Percentiles rank a stretch among this genome's conserved stretches.
phyloP scores from a whole-genome alignment of 2,113 vertebrate species.

The Oxyura jamaicensis region DNA sequence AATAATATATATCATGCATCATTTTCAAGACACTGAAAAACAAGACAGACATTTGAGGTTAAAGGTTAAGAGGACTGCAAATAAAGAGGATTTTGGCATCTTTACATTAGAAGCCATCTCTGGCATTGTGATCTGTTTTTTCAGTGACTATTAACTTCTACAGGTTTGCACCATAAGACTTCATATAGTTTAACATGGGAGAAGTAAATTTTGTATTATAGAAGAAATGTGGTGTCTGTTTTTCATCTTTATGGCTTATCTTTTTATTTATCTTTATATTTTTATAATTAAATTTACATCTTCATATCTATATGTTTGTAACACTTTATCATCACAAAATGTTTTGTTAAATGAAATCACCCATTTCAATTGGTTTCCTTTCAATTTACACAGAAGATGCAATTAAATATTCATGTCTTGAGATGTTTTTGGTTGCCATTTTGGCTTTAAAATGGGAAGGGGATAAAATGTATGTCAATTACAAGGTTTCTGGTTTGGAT shows the following conservation, averaged over 20 bases:
- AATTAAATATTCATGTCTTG: background rate
- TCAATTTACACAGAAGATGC: background rate
- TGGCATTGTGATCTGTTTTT: background rate
- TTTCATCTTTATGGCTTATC: background rate
- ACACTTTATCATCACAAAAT: background rate
- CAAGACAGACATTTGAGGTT: background rate
- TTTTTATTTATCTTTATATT: background rate
- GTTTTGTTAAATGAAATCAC: background rate
- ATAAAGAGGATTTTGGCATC: background rate
- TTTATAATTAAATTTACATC: background rate
- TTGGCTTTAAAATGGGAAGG: background rate
- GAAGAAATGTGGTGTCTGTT: background rate
- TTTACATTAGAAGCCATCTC: background rate
- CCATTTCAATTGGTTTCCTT: background rate
- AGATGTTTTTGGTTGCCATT: background rate
- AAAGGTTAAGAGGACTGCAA: background rate
- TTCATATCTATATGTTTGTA: background rate
- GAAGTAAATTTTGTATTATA: background rate
- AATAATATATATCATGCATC: background rate
- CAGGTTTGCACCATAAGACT: background rate
- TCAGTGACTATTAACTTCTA: background rate
- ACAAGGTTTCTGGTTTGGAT: background rate
- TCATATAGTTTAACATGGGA: background rate
- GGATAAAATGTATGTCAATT: background rate
- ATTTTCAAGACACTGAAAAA: background rate